phyloP scores from a whole-genome alignment of 2,113 vertebrate genomes.

The Oryzias woworae region DNA sequence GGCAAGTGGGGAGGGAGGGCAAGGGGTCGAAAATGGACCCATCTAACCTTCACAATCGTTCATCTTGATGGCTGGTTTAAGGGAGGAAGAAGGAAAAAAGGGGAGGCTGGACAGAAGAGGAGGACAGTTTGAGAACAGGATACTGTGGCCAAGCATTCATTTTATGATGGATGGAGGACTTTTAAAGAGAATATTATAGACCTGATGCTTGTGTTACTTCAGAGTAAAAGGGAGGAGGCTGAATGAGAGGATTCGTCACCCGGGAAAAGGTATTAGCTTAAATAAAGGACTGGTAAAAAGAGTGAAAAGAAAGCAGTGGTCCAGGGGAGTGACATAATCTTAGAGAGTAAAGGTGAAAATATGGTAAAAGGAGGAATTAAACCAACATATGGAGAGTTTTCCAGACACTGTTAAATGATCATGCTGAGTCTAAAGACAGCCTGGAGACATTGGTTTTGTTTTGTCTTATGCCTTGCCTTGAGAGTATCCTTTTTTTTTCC shows the following conservation, averaged over 20 bases:
- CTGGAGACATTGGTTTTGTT: slow-evolving; percentile 72
- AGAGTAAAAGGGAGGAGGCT: slow-evolving; percentile 37
- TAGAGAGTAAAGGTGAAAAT: slow-evolving; percentile 69
- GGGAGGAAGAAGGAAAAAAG: slow-evolving; percentile 22
- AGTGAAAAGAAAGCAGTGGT: slow-evolving; percentile 17
- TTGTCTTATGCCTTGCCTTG: slow-evolving; percentile 76
- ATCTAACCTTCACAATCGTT: slow-evolving; percentile 76
- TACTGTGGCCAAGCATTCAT: slow-evolving; percentile 40
- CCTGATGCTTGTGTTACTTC: slow-evolving; percentile 40
- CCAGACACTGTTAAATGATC: slow-evolving; percentile 68
- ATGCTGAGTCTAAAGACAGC: slow-evolving; percentile 49
- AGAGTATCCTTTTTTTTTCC: slow-evolving; percentile 75
- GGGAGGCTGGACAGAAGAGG: slow-evolving; percentile 22
- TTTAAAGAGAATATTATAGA: slow-evolving; percentile 64
- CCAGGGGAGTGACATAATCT: slow-evolving; percentile 48
- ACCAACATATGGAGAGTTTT: slow-evolving; percentile 78
- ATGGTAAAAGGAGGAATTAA: slow-evolving; percentile 69
- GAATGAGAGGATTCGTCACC: slow-evolving; percentile 74
- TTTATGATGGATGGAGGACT: slow-evolving; percentile 75
- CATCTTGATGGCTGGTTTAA: slow-evolving; percentile 76
- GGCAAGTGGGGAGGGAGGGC: slow-evolving; percentile 55
- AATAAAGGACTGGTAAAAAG: slow-evolving; percentile 54
- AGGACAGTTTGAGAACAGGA: slow-evolving; percentile 31
- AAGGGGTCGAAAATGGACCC: slow-evolving; percentile 68
- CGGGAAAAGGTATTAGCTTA: slow-evolving; percentile 71